Base-by-base conservation (phyloP, 1,140 invertebrate species). In the Panagrolaimus sp. region DNA sequence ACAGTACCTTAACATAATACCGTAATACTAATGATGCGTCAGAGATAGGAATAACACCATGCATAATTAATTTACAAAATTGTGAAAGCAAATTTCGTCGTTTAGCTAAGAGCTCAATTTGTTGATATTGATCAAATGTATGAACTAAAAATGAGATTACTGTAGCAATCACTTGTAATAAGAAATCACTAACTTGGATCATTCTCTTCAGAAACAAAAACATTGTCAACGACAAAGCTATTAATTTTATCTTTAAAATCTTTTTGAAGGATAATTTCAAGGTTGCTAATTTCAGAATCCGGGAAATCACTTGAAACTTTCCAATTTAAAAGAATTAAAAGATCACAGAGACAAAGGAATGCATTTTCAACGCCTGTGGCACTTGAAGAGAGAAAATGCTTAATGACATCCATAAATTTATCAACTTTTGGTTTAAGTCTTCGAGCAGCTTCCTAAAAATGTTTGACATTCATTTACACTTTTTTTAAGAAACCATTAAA, bases 61-160 rank as follows among this genome's bases (percentile, higher is more conserved):
- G 97, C 47, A 98, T 92, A 75, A 98, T 91, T 23, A 99, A 86
- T 85, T 98, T 99, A 85, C 93, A 96, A 85, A 93, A 98, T 61
- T 92, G 91, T 1, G 95, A 92, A 61, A 98, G 86, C 82, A 96
- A 93, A 82, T 95, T 97, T 74, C 96, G 87, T 69, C 92, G 87
- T 84, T 96, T 97, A 84, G 97, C 94, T 23, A 98, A 85, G 81
- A 94, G 91, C 86, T 97, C 93, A 77, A 98, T 97, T 77, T 90
- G 90, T 0, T 88, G 88, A 84, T 95, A 92, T 82, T 97, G 93
- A 85, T 96, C 94, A 31, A 77, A 80, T 91, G 89, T 77, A 89
- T 89, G 71, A 90, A 89, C 87, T 86, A 68, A 81, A 83, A 77
- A 65, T 48, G 63, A 67, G 67, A 38, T 53, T 75, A 65, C n/a